These are phyloP conservation scores for Sebastes baramenuke DNA, from an alignment of 2,797 vertebrate species.

Conservation along the genomic window DNA sequence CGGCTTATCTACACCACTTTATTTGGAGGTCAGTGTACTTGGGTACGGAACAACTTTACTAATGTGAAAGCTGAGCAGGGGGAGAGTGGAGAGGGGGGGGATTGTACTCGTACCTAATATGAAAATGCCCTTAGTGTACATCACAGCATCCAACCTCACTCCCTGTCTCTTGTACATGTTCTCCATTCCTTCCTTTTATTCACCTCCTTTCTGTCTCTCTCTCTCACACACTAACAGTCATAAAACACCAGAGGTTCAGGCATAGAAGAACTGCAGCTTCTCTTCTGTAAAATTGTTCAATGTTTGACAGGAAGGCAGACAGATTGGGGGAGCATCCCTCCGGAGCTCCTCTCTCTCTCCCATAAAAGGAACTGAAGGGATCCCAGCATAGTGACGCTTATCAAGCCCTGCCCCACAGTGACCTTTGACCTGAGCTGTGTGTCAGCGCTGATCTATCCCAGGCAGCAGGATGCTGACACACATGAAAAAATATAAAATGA, in stretches of 20 bases:
- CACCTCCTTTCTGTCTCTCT: neutral
- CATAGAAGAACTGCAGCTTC: conserved; percentile 42
- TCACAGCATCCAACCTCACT: neutral
- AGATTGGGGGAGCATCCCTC: conserved; percentile 47
- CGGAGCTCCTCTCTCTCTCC: conserved; percentile 35
- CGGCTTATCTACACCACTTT: too few relatives aligned
- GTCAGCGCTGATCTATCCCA: conserved; percentile 61
- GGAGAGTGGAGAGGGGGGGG: too few relatives aligned
- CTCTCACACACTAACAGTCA: conserved; percentile 7
- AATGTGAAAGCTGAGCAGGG: too few relatives aligned
- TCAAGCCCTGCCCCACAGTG: conserved; percentile 29
- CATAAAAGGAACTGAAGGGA: conserved; percentile 65
- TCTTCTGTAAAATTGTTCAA: conserved; percentile 39
- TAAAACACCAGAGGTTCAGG: conserved; percentile 39
- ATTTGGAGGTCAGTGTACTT: too few relatives aligned
- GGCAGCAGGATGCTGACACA: conserved; percentile 61
- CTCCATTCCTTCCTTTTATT: neutral
- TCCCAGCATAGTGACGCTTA: conserved; percentile 37
- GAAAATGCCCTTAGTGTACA: neutral
- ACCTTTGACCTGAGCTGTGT: conserved; percentile 56
- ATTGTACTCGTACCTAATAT: too few relatives aligned
- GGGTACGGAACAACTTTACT: too few relatives aligned
- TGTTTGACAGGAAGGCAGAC: conserved; percentile 55
- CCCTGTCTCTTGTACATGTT: neutral
- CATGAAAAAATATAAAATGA: conserved; percentile 12